Percentiles rank a stretch among this genome's conserved stretches.
Evolutionary conservation across 2,113 vertebrate genomes (phyloP).

Genomic region (Lipotes vexillifer): DNA sequence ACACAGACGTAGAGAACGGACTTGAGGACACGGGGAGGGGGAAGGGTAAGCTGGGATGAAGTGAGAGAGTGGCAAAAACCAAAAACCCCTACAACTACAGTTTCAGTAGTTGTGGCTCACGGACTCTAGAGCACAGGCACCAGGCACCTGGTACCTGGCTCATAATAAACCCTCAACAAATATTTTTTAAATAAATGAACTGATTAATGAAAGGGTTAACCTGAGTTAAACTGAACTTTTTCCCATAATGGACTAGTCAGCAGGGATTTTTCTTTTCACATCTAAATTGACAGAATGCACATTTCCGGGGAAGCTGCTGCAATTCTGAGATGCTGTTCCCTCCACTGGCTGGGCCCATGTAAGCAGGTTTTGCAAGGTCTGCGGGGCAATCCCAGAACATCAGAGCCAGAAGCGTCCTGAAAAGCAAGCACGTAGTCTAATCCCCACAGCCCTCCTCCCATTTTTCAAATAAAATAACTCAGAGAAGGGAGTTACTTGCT

Average conservation of each 20-base stretch:
- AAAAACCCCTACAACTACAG: too few relatives aligned
- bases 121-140: too few relatives aligned
- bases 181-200: background rate
- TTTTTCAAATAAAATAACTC: background rate
- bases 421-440: background rate
- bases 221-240: background rate
- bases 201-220: background rate
- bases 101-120: too few relatives aligned
- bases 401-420: background rate
- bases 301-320: background rate
- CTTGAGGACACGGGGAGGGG: too few relatives aligned
- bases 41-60: too few relatives aligned
- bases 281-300: background rate
- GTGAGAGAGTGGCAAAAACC: too few relatives aligned
- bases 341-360: background rate
- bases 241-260: background rate
- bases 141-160: background rate
- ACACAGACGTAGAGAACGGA: too few relatives aligned
- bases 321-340: background rate
- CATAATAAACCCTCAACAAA: background rate
- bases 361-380: background rate
- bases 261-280: background rate
- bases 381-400: background rate
- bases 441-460: background rate
- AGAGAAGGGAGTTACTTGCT: background rate